A percentile compares a stretch with the other conserved stretches of the same genome.
Evolutionary conservation across 2,797 vertebrate species (phyloP).

Genomic region (Podarcis lilfordi): DNA sequence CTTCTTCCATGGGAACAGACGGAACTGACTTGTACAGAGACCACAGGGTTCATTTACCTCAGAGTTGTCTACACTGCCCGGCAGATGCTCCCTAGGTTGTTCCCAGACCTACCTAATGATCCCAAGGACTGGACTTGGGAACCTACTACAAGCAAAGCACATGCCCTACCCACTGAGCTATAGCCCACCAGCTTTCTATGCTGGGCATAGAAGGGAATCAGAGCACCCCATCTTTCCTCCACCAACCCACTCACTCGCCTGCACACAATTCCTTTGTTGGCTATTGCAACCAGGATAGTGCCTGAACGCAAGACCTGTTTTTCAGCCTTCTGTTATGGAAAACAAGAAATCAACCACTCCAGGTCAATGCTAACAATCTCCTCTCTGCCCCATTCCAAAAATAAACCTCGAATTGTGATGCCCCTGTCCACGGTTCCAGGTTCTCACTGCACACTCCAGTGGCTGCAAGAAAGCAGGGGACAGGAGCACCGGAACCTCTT

Average conservation of each 20-base stretch:
- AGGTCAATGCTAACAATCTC: not conserved
- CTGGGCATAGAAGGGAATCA: no score
- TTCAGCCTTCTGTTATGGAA: not conserved
- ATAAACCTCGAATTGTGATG: not conserved
- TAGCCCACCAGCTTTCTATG: no score
- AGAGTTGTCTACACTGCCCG: no score
- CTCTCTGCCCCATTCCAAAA: not conserved
- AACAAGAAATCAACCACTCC: not conserved
- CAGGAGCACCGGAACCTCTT: rapidly evolving
- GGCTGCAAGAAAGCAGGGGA: not conserved
- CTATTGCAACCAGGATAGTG: not conserved
- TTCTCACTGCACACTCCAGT: no score
- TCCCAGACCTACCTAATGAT: no score
- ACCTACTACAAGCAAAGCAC: no score
- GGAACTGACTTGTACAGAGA: not conserved
- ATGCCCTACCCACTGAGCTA: no score
- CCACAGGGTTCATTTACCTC: no score
- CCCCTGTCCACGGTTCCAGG: not conserved
- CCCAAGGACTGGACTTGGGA: no score
- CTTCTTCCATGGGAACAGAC: not conserved
- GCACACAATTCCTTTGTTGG: no score
- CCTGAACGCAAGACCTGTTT: not conserved
- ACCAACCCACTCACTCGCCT: not conserved
- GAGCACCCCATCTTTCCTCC: not conserved
- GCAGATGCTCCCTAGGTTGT: no score